Conservation (phyloP, 2,113 vertebrate species). For the Crotalus tigris region DNA sequence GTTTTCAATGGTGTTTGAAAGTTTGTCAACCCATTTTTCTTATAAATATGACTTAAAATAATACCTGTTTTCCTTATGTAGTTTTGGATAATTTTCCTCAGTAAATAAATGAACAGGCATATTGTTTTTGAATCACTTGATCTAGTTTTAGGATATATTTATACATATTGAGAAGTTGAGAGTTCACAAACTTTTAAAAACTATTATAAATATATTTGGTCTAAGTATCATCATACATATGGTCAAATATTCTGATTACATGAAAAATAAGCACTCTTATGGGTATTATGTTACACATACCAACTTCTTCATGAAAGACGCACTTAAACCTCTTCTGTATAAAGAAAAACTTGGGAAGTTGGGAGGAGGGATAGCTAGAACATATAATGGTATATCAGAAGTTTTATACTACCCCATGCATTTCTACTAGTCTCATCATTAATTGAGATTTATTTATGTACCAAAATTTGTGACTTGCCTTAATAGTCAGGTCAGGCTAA, state of each 20-base stretch:
- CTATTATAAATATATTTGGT: not conserved
- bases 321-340: not conserved
- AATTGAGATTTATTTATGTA: not conserved
- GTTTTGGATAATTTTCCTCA: not conserved
- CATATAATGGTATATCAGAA: not conserved
- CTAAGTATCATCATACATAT: not conserved
- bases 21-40: not conserved
- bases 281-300: not conserved
- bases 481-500: not conserved
- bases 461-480: not conserved
- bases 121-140: not conserved
- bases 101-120: not conserved
- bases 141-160: not conserved
- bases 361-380: not conserved
- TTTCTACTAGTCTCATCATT: not conserved
- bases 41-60: not conserved
- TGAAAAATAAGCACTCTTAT: not conserved
- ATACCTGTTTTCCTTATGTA: not conserved
- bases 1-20: not conserved
- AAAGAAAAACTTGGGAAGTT: not conserved
- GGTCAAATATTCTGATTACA: not conserved
- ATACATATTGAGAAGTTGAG: not conserved
- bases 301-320: not conserved
- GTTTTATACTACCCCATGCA: not conserved
- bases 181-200: not conserved